phyloP scores from a whole-genome alignment of 2,113 vertebrate genomes.

The Orientallactaga bullata region DNA sequence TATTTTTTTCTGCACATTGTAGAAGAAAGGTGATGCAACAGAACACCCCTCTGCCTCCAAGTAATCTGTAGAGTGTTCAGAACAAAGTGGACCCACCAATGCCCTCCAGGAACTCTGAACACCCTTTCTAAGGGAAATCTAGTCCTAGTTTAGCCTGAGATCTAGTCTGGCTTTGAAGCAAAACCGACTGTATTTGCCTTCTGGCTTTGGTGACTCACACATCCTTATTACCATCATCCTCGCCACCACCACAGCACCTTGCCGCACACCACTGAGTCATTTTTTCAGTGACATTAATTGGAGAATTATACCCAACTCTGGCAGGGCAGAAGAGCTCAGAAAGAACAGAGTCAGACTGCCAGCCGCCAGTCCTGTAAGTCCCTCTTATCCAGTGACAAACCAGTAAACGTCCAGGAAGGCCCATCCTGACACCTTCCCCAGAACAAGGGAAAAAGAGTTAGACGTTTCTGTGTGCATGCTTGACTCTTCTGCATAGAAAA shows the following conservation, averaged over 20 bases:
- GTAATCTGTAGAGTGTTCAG: neutral
- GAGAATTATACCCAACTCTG: neutral
- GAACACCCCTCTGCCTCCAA: too few relatives aligned
- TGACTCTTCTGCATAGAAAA: neutral
- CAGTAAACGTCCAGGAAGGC: neutral
- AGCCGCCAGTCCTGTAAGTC: neutral
- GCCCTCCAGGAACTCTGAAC: neutral
- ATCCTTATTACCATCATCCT: too few relatives aligned
- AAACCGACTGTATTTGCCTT: neutral
- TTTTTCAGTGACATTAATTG: neutral
- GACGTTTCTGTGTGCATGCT: neutral
- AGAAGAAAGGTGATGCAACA: neutral
- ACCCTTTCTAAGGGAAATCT: neutral
- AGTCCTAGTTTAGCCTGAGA: neutral
- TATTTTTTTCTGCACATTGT: neutral
- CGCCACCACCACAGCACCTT: too few relatives aligned
- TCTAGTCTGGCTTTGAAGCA: neutral
- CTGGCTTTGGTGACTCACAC: too few relatives aligned
- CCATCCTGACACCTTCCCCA: neutral
- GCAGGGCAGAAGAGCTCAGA: neutral
- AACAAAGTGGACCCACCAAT: neutral
- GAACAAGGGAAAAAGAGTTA: neutral
- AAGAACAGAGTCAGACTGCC: neutral
- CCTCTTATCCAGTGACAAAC: neutral
- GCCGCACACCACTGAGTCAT: too few relatives aligned